Evolutionary conservation across 2,113 vertebrate species (phyloP).

Genomic region (Leptodactylus fuscus): DNA sequence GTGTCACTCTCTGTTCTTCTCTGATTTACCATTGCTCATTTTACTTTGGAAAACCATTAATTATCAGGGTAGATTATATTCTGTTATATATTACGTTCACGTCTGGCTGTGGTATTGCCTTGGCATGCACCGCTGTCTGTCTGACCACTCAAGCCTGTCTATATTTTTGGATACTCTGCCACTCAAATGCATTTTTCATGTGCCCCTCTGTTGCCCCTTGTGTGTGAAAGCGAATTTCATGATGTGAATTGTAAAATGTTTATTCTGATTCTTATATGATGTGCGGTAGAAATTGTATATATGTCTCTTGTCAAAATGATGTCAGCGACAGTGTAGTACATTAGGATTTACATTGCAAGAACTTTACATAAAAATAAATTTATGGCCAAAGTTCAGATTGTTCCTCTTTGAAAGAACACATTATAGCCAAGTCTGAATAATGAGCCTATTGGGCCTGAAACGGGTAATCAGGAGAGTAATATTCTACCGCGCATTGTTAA

Average conservation of each 20-base stretch:
- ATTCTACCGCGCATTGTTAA: slow-evolving; percentile 24
- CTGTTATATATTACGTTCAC: slow-evolving; percentile 56
- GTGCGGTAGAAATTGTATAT: background rate
- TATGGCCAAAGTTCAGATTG: slow-evolving; percentile 38
- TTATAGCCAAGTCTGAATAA: slow-evolving; percentile 42
- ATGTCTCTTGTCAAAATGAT: background rate
- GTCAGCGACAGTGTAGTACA: slow-evolving; percentile 10
- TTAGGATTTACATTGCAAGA: slow-evolving; percentile 11
- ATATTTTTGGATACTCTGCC: slow-evolving; percentile 46
- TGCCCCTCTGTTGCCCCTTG: background rate
- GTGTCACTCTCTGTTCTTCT: slow-evolving; percentile 48
- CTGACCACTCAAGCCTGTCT: slow-evolving; percentile 44
- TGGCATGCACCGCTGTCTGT: slow-evolving; percentile 46
- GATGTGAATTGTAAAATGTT: slow-evolving; percentile 8
- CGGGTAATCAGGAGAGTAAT: slow-evolving; percentile 33
- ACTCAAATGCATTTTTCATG: slow-evolving; percentile 25
- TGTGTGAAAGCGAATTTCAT: slow-evolving; percentile 7
- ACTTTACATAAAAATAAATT: slow-evolving; percentile 42
- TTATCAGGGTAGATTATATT: slow-evolving; percentile 57
- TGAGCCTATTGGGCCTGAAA: slow-evolving; percentile 33
- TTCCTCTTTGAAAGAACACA: slow-evolving; percentile 37
- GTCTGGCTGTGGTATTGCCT: slow-evolving; percentile 50
- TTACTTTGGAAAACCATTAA: slow-evolving; percentile 57
- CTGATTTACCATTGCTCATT: slow-evolving; percentile 57
- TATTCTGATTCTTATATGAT: slow-evolving; percentile 17